phyloP scores from a whole-genome alignment of 1,140 invertebrate genomes.

The Lerema accius region DNA sequence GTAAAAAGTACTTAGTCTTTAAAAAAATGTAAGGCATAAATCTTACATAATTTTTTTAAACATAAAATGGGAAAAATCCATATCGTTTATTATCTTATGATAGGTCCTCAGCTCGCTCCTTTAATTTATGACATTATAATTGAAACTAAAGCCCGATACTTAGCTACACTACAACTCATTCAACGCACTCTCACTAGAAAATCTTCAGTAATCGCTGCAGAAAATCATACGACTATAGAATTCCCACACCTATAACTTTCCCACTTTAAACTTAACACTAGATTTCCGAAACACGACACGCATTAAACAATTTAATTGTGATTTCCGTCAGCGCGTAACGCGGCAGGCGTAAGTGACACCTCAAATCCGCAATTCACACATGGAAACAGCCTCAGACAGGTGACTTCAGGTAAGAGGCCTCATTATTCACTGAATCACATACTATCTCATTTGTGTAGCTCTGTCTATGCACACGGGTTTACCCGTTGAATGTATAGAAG shows the following conservation, averaged over 20 bases:
- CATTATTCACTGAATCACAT: constrained; percentile 28
- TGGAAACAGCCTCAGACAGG: constrained; percentile 14
- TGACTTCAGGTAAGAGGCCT: constrained; percentile 17
- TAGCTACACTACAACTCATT: no score
- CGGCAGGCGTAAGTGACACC: constrained; percentile 30
- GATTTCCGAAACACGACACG: constrained; percentile 19
- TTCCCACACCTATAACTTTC: background rate
- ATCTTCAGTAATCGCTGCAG: background rate
- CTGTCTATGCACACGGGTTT: background rate
- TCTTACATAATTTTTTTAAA: no score
- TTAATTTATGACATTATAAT: no score
- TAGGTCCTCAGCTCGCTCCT: no score
- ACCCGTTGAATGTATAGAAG: background rate
- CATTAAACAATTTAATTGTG: constrained; percentile 28
- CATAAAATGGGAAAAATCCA: no score
- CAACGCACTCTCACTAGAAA: no score
- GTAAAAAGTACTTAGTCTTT: no score
- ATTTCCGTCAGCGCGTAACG: constrained; percentile 30
- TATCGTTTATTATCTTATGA: no score
- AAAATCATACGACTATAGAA: background rate
- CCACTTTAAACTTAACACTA: constrained; percentile 1
- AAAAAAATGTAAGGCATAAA: no score
- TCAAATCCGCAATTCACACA: constrained; percentile 31
- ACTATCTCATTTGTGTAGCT: constrained; percentile 28
- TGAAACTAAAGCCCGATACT: no score